Percentiles rank a stretch among this genome's conserved stretches.
These are phyloP conservation scores for Pissodes strobi DNA, from an alignment of 1,140 invertebrate species.

Conservation along the genomic window DNA sequence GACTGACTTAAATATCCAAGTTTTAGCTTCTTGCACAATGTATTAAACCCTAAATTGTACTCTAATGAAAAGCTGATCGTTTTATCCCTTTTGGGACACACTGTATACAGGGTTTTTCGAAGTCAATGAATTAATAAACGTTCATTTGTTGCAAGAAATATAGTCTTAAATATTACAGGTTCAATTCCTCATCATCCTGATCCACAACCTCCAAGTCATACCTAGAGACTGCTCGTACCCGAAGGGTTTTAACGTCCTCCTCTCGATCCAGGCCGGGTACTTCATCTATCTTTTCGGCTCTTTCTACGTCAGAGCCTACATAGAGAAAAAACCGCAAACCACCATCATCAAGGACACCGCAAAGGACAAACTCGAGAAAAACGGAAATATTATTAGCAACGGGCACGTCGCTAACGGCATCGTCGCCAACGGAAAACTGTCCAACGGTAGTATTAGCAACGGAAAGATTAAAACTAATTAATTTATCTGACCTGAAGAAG, in stretches of 20 bases:
- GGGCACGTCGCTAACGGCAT: not conserved
- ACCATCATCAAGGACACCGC: conserved; percentile 17
- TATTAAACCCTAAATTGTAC: no score
- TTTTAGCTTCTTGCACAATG: no score
- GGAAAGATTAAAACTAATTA: conserved; percentile 20
- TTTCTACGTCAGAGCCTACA: conserved; percentile 80
- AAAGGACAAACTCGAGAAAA: conserved; percentile 14
- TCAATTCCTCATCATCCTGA: conserved; percentile 79
- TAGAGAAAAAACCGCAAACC: conserved; percentile 52
- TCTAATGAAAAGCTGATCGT: no score
- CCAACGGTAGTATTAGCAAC: conserved; percentile 6
- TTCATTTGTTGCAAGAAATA: no score
- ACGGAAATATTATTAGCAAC: not conserved
- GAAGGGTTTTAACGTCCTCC: conserved; percentile 67
- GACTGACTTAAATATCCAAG: no score
- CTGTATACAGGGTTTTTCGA: no score
- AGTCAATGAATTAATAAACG: no score
- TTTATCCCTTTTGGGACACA: no score
- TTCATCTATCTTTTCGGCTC: conserved; percentile 85
- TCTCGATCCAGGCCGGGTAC: conserved; percentile 73
- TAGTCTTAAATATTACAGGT: no score
- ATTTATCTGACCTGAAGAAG: not conserved
- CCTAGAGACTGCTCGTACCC: conserved; percentile 71
- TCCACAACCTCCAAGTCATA: conserved; percentile 69
- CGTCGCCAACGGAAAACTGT: conserved; percentile 2